Conservation (phyloP, 1,140 invertebrate genomes). For the Drosophila mauritiana region DNA sequence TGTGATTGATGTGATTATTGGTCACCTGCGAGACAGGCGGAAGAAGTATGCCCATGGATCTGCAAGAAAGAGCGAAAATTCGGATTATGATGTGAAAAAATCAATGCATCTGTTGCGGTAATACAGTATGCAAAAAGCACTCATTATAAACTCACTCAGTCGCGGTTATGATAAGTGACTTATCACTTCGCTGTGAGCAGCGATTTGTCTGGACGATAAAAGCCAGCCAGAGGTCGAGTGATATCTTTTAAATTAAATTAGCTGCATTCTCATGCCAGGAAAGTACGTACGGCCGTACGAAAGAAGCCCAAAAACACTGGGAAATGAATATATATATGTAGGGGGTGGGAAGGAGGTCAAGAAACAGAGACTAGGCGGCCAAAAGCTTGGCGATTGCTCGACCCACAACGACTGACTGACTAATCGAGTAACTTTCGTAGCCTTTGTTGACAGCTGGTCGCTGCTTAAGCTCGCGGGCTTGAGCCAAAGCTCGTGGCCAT, state of each 20-base stretch:
- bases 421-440: constrained; percentile 44
- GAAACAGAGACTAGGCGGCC: neutral
- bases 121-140: constrained; percentile 9
- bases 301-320: constrained; percentile 24
- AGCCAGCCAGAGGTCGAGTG: constrained; percentile 2
- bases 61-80: constrained; percentile 74
- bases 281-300: constrained; percentile 20
- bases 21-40: constrained; percentile 89
- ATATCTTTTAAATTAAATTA: constrained; percentile 65
- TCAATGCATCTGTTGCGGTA: constrained; percentile 51
- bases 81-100: constrained; percentile 39
- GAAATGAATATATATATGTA: neutral
- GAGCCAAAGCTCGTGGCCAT: constrained; percentile 21
- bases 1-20: constrained; percentile 85
- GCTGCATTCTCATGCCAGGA: constrained; percentile 31
- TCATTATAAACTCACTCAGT: constrained; percentile 2
- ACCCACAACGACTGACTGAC: constrained; percentile 44
- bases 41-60: constrained; percentile 91
- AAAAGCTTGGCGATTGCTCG: constrained; percentile 24
- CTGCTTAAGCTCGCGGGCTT: constrained; percentile 6
- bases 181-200: neutral
- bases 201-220: constrained; percentile 11
- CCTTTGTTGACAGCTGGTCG: constrained; percentile 35
- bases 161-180: constrained; percentile 35
- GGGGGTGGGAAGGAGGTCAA: neutral